These are phyloP conservation scores for Gymnothorax javanicus DNA, from an alignment of 2,797 vertebrate genomes.

Conservation along the genomic window DNA sequence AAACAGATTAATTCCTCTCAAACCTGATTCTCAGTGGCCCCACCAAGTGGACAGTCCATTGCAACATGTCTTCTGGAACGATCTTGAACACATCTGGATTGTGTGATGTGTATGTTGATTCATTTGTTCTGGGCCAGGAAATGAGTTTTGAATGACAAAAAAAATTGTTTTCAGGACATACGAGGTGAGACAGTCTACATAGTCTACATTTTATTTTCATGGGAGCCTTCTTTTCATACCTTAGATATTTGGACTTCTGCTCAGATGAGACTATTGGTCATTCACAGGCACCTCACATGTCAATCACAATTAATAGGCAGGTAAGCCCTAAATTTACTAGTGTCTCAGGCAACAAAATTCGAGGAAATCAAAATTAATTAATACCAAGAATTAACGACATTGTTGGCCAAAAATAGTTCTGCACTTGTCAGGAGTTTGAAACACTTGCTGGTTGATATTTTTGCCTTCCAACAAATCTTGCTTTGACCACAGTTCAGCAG, in stretches of 20 bases:
- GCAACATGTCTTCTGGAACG: neutral
- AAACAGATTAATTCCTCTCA: neutral
- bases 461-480: neutral
- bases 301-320: neutral
- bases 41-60: slow-evolving; percentile 27
- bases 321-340: neutral
- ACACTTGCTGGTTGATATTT: neutral
- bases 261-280: neutral
- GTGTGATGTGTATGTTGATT: slow-evolving; percentile 37
- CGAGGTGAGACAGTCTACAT: neutral
- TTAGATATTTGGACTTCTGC: slow-evolving; percentile 17
- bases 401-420: neutral
- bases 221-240: slow-evolving; percentile 9
- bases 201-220: neutral
- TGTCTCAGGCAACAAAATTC: neutral
- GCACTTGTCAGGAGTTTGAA: too few species aligned
- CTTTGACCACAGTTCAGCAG: neutral
- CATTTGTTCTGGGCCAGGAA: slow-evolving; percentile 31
- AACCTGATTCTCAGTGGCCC: neutral
- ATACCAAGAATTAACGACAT: neutral
- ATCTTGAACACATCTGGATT: slow-evolving; percentile 27
- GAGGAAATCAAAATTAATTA: neutral
- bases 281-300: neutral
- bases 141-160: slow-evolving; percentile 32
- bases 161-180: slow-evolving; percentile 17